Evolutionary conservation across 1,140 invertebrate genomes (phyloP).

Genomic region (Zaprionus kolodkinae): DNA sequence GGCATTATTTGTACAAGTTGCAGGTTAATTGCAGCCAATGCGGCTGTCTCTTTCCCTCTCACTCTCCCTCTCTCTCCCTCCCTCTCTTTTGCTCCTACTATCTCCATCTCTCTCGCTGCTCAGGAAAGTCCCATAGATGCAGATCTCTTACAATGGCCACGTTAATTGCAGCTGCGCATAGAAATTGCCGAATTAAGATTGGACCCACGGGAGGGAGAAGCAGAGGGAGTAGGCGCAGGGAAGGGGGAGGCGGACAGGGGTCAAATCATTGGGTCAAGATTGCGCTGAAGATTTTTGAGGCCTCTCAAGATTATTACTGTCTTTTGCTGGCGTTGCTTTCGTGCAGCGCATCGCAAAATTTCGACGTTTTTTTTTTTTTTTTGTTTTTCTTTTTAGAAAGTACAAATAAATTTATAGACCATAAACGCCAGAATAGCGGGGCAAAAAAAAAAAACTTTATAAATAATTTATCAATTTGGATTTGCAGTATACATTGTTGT

Average conservation of each 20-base stretch:
- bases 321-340: constrained; percentile 2
- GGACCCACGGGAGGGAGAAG: neutral
- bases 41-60: neutral
- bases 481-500: constrained; percentile 19
- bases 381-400: constrained; percentile 44
- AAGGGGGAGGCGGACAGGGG: neutral
- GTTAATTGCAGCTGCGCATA: constrained; percentile 53
- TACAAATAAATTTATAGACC: constrained; percentile 73
- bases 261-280: constrained; percentile 27
- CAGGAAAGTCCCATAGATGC: constrained; percentile 51
- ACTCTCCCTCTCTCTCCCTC: neutral
- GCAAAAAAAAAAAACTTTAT: constrained; percentile 42
- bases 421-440: constrained; percentile 64
- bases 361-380: constrained; percentile 1
- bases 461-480: constrained; percentile 78
- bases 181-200: constrained; percentile 55
- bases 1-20: constrained; percentile 43
- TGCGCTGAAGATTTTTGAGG: constrained; percentile 5
- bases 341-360: constrained; percentile 33
- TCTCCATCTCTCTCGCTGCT: constrained; percentile 14
- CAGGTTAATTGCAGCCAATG: constrained; percentile 43
- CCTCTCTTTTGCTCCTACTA: neutral
- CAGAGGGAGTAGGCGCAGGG: neutral
- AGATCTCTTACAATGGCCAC: constrained; percentile 52
- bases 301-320: constrained; percentile 1